phyloP scores from a whole-genome alignment of 2,888 invertebrate genomes.

The Meteorus colon region DNA sequence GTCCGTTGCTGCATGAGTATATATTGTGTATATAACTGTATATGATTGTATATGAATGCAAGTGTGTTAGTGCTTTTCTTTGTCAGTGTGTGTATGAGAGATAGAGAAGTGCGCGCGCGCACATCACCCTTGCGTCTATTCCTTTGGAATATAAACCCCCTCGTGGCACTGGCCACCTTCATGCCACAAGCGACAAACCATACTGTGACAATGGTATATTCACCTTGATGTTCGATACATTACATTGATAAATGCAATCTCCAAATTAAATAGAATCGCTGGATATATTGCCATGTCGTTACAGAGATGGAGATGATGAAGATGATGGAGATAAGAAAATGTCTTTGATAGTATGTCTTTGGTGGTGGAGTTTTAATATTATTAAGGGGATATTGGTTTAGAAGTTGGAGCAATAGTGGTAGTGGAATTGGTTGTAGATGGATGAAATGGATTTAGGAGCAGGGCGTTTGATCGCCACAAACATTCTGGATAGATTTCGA shows the following conservation, averaged over 20 bases:
- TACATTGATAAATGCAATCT: constrained; percentile 55
- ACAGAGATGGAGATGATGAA: background rate
- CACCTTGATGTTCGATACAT: constrained; percentile 49
- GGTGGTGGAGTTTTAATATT: background rate
- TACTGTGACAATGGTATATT: constrained; percentile 61
- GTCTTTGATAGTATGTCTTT: constrained; percentile 42
- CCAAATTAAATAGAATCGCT: constrained; percentile 49
- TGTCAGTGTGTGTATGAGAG: constrained; percentile 27
- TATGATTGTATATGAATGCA: constrained; percentile 24
- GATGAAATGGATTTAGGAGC: constrained; percentile 3
- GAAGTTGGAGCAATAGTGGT: background rate
- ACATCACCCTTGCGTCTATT: constrained; percentile 33
- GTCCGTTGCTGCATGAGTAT: constrained; percentile 61
- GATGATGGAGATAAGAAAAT: constrained; percentile 47
- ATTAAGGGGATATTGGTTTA: background rate
- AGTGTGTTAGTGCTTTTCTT: background rate
- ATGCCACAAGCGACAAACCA: constrained; percentile 40
- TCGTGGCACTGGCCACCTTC: constrained; percentile 29
- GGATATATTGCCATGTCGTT: no score
- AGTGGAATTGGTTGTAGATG: constrained; percentile 10
- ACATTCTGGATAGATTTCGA: background rate
- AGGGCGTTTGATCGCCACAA: constrained; percentile 30
- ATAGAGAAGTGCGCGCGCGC: background rate
- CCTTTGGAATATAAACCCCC: constrained; percentile 19
- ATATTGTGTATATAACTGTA: background rate